A percentile compares a stretch with the other conserved stretches of the same genome.
These are phyloP conservation scores for Cryptus viduatorius DNA, from an alignment of 2,888 invertebrate species.

Conservation along the genomic window DNA sequence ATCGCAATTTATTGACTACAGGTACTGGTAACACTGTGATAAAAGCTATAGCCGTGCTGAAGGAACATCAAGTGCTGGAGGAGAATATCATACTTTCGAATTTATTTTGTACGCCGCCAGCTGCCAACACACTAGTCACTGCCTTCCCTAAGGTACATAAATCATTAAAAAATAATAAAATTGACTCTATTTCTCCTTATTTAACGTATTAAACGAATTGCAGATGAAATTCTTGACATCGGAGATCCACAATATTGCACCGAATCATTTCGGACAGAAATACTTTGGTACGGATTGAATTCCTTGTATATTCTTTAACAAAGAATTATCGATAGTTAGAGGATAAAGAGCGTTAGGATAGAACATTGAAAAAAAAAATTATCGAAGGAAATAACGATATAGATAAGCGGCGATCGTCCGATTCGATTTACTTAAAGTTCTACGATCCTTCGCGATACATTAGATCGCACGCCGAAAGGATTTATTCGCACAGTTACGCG, in stretches of 20 bases:
- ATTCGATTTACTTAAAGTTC: not conserved
- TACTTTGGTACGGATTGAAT: slow-evolving; percentile 98
- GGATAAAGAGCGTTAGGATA: slow-evolving; percentile 46
- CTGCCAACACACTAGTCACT: slow-evolving; percentile 93
- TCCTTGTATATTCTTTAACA: slow-evolving; percentile 66
- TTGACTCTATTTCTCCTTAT: not conserved
- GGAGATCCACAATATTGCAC: slow-evolving; percentile 97
- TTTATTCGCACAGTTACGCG: not conserved
- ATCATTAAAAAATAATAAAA: not conserved
- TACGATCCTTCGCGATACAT: slow-evolving; percentile 11
- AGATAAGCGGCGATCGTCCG: not conserved
- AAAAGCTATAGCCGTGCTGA: slow-evolving; percentile 96
- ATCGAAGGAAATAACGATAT: slow-evolving; percentile 38
- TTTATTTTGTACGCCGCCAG: slow-evolving; percentile 97
- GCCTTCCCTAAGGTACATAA: slow-evolving; percentile 90
- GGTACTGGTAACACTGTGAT: slow-evolving; percentile 98
- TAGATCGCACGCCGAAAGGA: slow-evolving; percentile 4
- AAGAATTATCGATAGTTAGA: slow-evolving; percentile 49
- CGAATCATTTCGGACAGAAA: slow-evolving; percentile 99
- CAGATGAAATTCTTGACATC: slow-evolving; percentile 98
- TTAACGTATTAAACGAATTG: slow-evolving; percentile 69
- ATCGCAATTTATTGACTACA: slow-evolving; percentile 75
- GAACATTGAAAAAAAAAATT: slow-evolving; percentile 49
- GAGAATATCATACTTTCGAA: slow-evolving; percentile 98
- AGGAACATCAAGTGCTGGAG: slow-evolving; percentile 97